phyloP scores from a whole-genome alignment of 2,888 invertebrate genomes.

The Caenorhabditis drosophilae region DNA sequence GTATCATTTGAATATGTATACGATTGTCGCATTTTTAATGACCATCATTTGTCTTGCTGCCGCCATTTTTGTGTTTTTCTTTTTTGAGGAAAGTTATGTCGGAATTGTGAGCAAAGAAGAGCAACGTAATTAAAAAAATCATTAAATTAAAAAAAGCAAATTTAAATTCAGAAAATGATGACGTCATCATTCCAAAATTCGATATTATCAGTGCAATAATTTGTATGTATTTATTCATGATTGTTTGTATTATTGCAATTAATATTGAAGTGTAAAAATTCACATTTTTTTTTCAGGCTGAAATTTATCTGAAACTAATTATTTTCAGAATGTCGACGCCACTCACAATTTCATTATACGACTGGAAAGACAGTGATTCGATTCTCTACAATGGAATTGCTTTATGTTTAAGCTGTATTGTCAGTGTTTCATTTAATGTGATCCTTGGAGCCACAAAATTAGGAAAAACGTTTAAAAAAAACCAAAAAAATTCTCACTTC shows the following conservation, averaged over 20 bases:
- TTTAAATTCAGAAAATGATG: slow-evolving; percentile 14
- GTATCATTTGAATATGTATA: slow-evolving; percentile 43
- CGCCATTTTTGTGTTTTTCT: slow-evolving; percentile 30
- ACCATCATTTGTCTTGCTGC: slow-evolving; percentile 25
- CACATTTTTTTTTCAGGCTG: too few relatives aligned
- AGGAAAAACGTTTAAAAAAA: slow-evolving; percentile 33
- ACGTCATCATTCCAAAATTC: slow-evolving; percentile 40
- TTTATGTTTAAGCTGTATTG: slow-evolving; percentile 29
- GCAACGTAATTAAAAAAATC: neutral
- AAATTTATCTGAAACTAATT: neutral
- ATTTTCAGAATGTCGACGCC: slow-evolving; percentile 42
- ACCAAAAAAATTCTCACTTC: neutral
- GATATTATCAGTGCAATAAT: slow-evolving; percentile 39
- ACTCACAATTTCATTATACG: slow-evolving; percentile 40
- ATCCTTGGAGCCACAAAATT: slow-evolving; percentile 39
- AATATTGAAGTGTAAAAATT: slow-evolving; percentile 54
- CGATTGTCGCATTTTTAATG: slow-evolving; percentile 43
- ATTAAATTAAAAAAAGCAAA: neutral
- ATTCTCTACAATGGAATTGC: slow-evolving; percentile 48
- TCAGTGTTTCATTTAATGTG: slow-evolving; percentile 37
- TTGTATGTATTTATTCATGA: slow-evolving; percentile 51
- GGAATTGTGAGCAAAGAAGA: slow-evolving; percentile 44
- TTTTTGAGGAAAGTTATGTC: slow-evolving; percentile 50
- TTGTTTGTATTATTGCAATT: slow-evolving; percentile 43
- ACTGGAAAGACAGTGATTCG: slow-evolving; percentile 46